These are phyloP conservation scores for Cyphomyrus plagiostoma DNA, from an alignment of 2,113 vertebrate genomes.

Conservation along the genomic window DNA sequence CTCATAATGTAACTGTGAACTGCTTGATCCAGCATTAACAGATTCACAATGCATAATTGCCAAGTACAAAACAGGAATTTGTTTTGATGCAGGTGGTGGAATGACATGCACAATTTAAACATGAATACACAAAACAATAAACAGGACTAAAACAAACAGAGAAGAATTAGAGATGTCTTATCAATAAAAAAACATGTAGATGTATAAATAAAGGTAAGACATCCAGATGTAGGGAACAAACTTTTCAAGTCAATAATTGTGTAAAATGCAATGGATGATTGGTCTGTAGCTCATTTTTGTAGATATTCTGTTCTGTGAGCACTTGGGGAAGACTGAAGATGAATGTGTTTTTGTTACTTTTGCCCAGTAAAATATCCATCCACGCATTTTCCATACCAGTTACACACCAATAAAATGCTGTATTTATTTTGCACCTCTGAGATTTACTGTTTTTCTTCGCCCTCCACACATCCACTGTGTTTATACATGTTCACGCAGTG, in stretches of 20 bases:
- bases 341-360: neutral
- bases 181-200: neutral
- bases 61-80: neutral
- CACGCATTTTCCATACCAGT: neutral
- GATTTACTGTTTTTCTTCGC: neutral
- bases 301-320: neutral
- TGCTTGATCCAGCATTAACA: neutral
- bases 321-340: neutral
- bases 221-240: neutral
- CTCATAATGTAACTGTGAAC: neutral
- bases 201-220: neutral
- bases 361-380: neutral
- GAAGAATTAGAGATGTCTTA: neutral
- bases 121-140: neutral
- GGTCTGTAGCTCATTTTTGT: neutral
- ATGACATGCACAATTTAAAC: neutral
- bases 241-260: neutral
- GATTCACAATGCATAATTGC: neutral
- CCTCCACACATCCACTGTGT: neutral
- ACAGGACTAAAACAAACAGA: neutral
- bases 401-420: neutral
- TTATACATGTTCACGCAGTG: neutral
- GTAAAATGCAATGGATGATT: neutral
- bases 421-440: neutral
- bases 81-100: neutral